phyloP scores from a whole-genome alignment of 2,113 vertebrate genomes.

The Indicator maculatus region DNA sequence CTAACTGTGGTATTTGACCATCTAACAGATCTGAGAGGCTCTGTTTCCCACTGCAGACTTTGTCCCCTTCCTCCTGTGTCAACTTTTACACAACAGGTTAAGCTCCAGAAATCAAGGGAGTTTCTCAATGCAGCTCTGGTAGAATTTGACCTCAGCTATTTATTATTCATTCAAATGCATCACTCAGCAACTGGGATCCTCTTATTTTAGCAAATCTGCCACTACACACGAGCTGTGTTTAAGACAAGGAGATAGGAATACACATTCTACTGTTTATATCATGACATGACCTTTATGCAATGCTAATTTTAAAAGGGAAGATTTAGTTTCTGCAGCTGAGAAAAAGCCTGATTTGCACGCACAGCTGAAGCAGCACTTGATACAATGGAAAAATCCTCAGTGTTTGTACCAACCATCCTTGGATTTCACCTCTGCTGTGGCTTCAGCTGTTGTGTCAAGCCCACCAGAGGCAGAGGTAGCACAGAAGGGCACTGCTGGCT shows the following conservation, averaged over 20 bases:
- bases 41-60: neutral
- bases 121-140: neutral
- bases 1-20: neutral
- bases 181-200: neutral
- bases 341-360: neutral
- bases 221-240: neutral
- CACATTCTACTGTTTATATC: neutral
- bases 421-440: neutral
- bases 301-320: constrained; percentile 35
- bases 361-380: constrained; percentile 63
- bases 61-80: neutral
- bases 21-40: neutral
- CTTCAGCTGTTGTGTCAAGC: constrained; percentile 54
- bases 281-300: neutral
- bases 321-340: constrained; percentile 48
- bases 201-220: neutral
- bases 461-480: neutral
- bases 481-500: neutral
- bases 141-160: neutral
- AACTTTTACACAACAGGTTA: neutral
- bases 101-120: neutral
- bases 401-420: neutral
- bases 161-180: neutral
- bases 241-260: neutral
- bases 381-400: constrained; percentile 22